A percentile compares a stretch with the other conserved stretches of the same genome.
These are phyloP conservation scores for Nymphalis io DNA, from an alignment of 1,140 invertebrate species.

Conservation along the genomic window DNA sequence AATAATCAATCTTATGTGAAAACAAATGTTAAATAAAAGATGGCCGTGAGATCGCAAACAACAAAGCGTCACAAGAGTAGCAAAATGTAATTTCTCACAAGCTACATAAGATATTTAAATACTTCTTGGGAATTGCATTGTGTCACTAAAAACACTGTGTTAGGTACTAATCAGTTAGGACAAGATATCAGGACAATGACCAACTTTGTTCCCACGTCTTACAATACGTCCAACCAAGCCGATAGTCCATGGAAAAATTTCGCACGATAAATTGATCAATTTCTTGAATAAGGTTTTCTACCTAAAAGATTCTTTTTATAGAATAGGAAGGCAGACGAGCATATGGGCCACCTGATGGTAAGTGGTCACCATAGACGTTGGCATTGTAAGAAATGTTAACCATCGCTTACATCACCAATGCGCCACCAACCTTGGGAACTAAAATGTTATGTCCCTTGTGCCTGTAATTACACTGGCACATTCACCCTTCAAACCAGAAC, in stretches of 20 bases:
- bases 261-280: constrained; percentile 29
- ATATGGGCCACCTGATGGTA: too few species aligned
- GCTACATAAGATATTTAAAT: constrained; percentile 41
- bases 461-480: constrained; percentile 21
- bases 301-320: too few species aligned
- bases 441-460: too few species aligned
- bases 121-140: constrained; percentile 63
- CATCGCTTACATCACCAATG: too few species aligned
- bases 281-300: constrained; percentile 5
- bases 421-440: too few species aligned
- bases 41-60: constrained; percentile 63
- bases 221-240: constrained; percentile 47
- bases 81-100: constrained; percentile 63
- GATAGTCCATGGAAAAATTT: constrained; percentile 34
- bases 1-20: constrained; percentile 68
- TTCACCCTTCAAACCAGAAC: too few species aligned
- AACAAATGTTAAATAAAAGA: constrained; percentile 51
- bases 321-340: too few species aligned
- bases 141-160: constrained; percentile 61
- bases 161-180: constrained; percentile 65
- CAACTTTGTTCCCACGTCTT: constrained; percentile 51
- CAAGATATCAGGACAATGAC: constrained; percentile 65
- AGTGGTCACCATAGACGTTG: too few species aligned
- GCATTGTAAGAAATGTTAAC: too few species aligned
- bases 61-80: constrained; percentile 53